Base-by-base conservation (phyloP, 2,797 vertebrate species). In the Sebastes hubbsi region DNA sequence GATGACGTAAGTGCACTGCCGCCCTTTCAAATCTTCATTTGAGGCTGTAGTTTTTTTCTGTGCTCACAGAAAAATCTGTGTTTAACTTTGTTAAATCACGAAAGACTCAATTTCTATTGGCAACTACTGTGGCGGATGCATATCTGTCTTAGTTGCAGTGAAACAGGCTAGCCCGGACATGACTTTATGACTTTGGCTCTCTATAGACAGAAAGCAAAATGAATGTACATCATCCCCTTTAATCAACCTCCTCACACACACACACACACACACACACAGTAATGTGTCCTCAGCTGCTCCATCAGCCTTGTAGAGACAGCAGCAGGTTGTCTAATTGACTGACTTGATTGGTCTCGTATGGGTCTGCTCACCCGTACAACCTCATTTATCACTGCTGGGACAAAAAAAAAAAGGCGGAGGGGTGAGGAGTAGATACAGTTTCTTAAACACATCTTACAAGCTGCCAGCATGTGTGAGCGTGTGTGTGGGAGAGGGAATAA, bases 281-380 rank as follows among this genome's bases (percentile, higher is more conserved):
- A 32, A 80, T 68, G 29, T 49, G 71, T 88, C 85, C 80, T 82
- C 70, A 78, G 81, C 80, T 75, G 84, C 77, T 83, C 76, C 10
- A 36, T 66, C 81, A 76, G 81, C 46, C 71, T 60, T 59, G 85
- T 76, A 75, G 73, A 90, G 85, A 87, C 83, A 78, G 89, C 91
- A 89, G 86, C 91, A 89, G 86, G 80, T 83, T 82, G 85, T 88
- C 91, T 92, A 93, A 95, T 91, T 93, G 90, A 94, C 91, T 90
- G 84, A 93, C 91, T 91, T 87, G 87, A 92, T 91, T 80, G 82
- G 84, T 87, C 80, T 85, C 84, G 60, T 89, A 88, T 87, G 90
- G 83, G 88, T 94, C 91, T 78, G 78, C 60, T 84, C 89, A 69
- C 72, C 83, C 77, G 29, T 52, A 83, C 77, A 73, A 74, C 68